Percentiles rank a stretch among this genome's conserved stretches.
Conservation (phyloP, 1,140 invertebrate species). For the Drosophila sucinea region DNA sequence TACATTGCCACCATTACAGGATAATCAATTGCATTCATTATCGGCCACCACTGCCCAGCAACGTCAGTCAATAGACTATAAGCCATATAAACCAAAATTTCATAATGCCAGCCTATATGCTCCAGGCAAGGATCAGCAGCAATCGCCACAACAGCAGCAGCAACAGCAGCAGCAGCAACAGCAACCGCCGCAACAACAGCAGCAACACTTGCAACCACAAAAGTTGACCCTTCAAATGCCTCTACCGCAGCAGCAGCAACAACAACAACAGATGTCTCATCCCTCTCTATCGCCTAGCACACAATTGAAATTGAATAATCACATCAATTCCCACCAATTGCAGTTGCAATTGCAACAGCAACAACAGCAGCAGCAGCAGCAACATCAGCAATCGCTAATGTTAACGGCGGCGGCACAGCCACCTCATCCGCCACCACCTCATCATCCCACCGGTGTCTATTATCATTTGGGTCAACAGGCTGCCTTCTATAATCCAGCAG, state of each 20-base stretch:
- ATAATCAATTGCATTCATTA: constrained; percentile 45
- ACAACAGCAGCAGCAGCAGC: constrained; percentile 51
- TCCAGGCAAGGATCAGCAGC: constrained; percentile 59
- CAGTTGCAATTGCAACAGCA: constrained; percentile 75
- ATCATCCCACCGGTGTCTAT: constrained; percentile 52
- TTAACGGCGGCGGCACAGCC: constrained; percentile 43
- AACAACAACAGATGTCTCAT: constrained; percentile 59
- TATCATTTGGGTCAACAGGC: constrained; percentile 58
- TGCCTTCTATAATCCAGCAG: constrained; percentile 53
- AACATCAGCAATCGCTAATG: constrained; percentile 53
- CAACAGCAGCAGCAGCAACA: constrained; percentile 26
- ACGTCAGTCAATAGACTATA: constrained; percentile 69
- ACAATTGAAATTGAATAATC: constrained; percentile 75
- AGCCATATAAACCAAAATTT: constrained; percentile 91
- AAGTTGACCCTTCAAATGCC: constrained; percentile 53
- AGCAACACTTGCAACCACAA: constrained; percentile 35
- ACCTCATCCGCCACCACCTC: constrained; percentile 65
- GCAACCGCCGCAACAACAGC: constrained; percentile 40
- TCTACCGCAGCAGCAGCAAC: constrained; percentile 35
- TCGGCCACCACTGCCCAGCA: constrained; percentile 56
- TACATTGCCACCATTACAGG: constrained; percentile 70
- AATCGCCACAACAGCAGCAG: constrained; percentile 35
- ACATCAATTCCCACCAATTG: constrained; percentile 75
- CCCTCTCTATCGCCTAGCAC: constrained; percentile 76
- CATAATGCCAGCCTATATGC: constrained; percentile 86